phyloP scores from a whole-genome alignment of 1,140 invertebrate genomes.

The Drosophila suzukii region DNA sequence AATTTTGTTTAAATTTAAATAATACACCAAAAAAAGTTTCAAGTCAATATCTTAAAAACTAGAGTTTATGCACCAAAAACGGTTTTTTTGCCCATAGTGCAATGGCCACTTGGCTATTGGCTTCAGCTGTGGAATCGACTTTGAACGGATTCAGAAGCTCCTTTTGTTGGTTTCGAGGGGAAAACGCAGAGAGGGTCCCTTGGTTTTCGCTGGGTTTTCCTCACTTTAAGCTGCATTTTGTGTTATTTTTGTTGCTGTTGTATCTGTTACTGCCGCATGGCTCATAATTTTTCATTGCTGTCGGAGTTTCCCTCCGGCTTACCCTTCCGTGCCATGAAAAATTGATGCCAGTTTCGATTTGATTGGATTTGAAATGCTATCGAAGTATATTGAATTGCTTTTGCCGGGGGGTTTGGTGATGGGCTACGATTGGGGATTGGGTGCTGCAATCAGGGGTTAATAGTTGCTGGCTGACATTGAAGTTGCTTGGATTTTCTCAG shows the following conservation, averaged over 20 bases:
- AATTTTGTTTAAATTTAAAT: too few species aligned
- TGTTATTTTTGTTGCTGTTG: background rate
- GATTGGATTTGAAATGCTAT: slow-evolving; percentile 74
- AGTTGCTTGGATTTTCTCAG: slow-evolving; percentile 26
- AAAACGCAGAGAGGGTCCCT: slow-evolving; percentile 36
- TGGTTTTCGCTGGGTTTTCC: background rate
- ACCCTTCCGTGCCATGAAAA: slow-evolving; percentile 51
- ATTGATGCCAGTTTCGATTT: slow-evolving; percentile 70
- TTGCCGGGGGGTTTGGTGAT: slow-evolving; percentile 4
- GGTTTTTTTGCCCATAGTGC: too few species aligned
- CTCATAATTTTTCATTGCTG: slow-evolving; percentile 76
- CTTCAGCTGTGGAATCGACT: slow-evolving; percentile 11
- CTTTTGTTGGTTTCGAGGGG: slow-evolving; percentile 16
- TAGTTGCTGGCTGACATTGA: slow-evolving; percentile 38
- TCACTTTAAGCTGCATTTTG: slow-evolving; percentile 33
- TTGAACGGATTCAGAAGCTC: slow-evolving; percentile 8
- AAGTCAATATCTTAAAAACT: too few species aligned
- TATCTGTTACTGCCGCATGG: slow-evolving; percentile 67
- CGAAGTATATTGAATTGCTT: slow-evolving; percentile 65
- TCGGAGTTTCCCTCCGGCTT: slow-evolving; percentile 42
- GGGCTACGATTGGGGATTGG: background rate
- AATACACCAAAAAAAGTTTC: too few species aligned
- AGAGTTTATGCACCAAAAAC: too few species aligned
- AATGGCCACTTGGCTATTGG: slow-evolving; percentile 63
- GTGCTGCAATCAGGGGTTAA: slow-evolving; percentile 47